Conservation (phyloP, 1,140 invertebrate species). For the Achatina immaculata region DNA sequence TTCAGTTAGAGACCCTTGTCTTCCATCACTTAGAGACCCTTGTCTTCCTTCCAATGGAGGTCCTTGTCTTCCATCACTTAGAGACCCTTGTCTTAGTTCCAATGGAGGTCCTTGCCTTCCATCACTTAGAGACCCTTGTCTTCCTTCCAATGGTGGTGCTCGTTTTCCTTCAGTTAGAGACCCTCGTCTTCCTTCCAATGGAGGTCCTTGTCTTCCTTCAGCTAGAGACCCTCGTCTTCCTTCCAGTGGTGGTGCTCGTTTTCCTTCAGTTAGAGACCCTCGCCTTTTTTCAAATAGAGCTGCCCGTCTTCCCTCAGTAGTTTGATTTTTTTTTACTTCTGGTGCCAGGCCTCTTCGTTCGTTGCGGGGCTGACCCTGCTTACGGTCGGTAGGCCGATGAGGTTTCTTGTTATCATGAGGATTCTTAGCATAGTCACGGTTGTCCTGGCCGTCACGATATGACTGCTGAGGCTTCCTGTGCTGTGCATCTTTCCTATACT, state of each 20-base stretch:
- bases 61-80: slow-evolving; percentile 17
- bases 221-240: slow-evolving; percentile 26
- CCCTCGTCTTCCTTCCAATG: slow-evolving; percentile 36
- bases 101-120: slow-evolving; percentile 36
- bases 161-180: slow-evolving; percentile 37
- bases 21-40: slow-evolving; percentile 37
- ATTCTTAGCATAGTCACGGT: slow-evolving; percentile 38
- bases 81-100: slow-evolving; percentile 9
- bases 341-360: slow-evolving; percentile 44
- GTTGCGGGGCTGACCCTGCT: slow-evolving; percentile 35
- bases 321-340: slow-evolving; percentile 34
- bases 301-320: slow-evolving; percentile 41
- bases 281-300: slow-evolving; percentile 38
- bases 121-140: slow-evolving; percentile 22
- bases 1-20: slow-evolving; percentile 37
- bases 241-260: slow-evolving; percentile 21
- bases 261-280: slow-evolving; percentile 38
- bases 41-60: slow-evolving; percentile 38
- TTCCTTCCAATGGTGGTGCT: slow-evolving; percentile 18
- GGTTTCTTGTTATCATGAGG: slow-evolving; percentile 33
- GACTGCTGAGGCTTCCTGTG: not conserved
- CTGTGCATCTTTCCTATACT: slow-evolving; percentile 30
- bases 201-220: slow-evolving; percentile 40
- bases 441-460: slow-evolving; percentile 32
- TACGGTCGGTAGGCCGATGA: slow-evolving; percentile 36